Evolutionary conservation across 2,888 invertebrate species (phyloP), one percentile per base, ranked within the genome.

Genomic region (Antheraea yamamai): DNA sequence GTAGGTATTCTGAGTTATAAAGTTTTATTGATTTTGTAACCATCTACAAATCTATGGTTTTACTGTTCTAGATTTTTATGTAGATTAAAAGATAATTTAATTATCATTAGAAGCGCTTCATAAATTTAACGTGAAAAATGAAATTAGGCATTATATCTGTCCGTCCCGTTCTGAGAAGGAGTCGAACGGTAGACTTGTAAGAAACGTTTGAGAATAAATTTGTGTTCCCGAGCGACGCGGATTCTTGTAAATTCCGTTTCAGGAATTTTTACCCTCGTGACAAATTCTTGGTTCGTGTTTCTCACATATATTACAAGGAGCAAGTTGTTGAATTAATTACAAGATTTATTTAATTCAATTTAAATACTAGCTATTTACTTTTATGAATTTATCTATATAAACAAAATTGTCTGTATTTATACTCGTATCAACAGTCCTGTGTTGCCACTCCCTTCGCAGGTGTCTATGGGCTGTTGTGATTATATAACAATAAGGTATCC

Each of bases 81-180:
- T 79, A 79, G 80, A 81, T 83, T 77, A 76, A 76, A 76, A 79
- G 82, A 82, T 81, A 78, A 81, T 79, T 10, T n/a, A 23, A 20
- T 58, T 61, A 23, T 61, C 20, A 20, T 10, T 58, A 23, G 8
- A 70, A 26, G 74, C 73, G 73, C 72, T 68, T 72, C 1, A 76
- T 79, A 76, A 76, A 76, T 78, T 79, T 78, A 74, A 78, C 74
- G 72, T 76, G 58, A 26, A 77, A 79, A 79, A 79, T 82, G 78
- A 79, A 79, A 81, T 81, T 81, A 80, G 73, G 76, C 78, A 77
- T 77, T 72, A 66, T 47, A 30, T 75, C 75, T 73, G 47, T 74
- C 20, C 55, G 74, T 74, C 73, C 74, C 74, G 78, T 80, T 81
- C 79, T 76, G 68, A 35, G 72, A 77, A 76, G 70, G 61, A 75